These are phyloP conservation scores for Drosophila prolongata DNA, from an alignment of 2,888 invertebrate genomes.

Conservation along the genomic window DNA sequence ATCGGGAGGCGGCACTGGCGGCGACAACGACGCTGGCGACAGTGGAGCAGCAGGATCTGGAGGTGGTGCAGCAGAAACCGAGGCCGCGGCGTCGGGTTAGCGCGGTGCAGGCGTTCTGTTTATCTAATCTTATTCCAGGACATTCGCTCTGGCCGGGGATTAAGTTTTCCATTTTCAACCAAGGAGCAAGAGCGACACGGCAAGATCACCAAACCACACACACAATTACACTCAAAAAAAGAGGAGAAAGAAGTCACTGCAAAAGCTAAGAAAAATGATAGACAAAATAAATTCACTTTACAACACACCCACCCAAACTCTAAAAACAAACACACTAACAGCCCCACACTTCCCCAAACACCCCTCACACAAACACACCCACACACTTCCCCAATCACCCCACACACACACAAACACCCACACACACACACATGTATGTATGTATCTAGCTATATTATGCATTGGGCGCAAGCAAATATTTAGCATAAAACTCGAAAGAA, in stretches of 20 bases:
- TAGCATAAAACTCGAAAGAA: constrained; percentile 49
- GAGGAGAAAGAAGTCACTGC: neutral
- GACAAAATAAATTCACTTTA: constrained; percentile 4
- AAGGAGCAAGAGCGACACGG: neutral
- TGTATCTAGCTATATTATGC: constrained; percentile 46
- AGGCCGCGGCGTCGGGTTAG: constrained; percentile 60
- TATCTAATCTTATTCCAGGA: constrained; percentile 69
- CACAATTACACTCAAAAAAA: neutral
- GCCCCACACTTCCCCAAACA: neutral
- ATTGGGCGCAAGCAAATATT: constrained; percentile 50
- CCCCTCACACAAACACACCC: neutral
- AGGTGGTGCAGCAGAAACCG: constrained; percentile 31
- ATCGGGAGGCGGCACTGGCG: constrained; percentile 14
- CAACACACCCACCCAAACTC: neutral
- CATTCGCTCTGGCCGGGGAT: constrained; percentile 39
- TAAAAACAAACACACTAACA: neutral
- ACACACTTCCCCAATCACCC: too few relatives aligned
- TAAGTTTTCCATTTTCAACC: constrained; percentile 1
- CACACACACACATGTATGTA: constrained; percentile 48
- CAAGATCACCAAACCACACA: neutral
- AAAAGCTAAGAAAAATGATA: constrained; percentile 5
- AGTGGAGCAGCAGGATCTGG: constrained; percentile 24
- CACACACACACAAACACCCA: neutral
- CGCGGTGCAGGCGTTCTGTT: constrained; percentile 48
- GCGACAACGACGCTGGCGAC: constrained; percentile 13